phyloP scores from a whole-genome alignment of 2,888 invertebrate genomes.

The Germaria angustata region DNA sequence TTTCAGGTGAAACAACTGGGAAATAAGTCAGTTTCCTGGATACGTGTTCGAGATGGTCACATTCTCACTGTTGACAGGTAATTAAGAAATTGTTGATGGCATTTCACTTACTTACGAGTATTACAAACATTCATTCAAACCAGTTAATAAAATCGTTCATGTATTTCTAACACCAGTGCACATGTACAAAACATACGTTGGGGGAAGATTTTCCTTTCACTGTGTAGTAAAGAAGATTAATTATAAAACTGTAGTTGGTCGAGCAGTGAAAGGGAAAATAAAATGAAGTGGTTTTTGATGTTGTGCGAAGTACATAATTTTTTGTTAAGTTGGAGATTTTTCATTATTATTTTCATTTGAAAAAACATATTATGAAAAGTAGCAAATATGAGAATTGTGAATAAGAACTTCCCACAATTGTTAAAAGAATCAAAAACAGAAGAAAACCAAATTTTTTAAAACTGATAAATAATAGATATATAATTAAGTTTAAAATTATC shows the following conservation, averaged over 20 bases:
- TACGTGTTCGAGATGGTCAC: conserved; percentile 92
- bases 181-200: not conserved
- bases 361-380: no score
- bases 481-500: no score
- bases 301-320: no score
- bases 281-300: no score
- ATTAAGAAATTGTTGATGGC: conserved; percentile 71
- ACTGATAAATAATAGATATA: no score
- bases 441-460: no score
- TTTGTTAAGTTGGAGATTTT: no score
- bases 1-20: conserved; percentile 90
- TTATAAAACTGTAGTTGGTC: not conserved
- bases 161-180: not conserved
- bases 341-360: no score
- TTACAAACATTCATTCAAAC: not conserved
- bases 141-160: not conserved
- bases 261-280: not conserved
- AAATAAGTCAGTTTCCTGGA: conserved; percentile 96
- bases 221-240: not conserved
- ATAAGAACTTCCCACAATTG: no score
- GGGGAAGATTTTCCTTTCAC: not conserved
- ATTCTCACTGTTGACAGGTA: conserved; percentile 94
- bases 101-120: conserved; percentile 49
- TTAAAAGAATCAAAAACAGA: no score
- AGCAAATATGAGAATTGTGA: no score